Conservation (phyloP, 2,113 vertebrate species). For the Megaceryle torquata region DNA sequence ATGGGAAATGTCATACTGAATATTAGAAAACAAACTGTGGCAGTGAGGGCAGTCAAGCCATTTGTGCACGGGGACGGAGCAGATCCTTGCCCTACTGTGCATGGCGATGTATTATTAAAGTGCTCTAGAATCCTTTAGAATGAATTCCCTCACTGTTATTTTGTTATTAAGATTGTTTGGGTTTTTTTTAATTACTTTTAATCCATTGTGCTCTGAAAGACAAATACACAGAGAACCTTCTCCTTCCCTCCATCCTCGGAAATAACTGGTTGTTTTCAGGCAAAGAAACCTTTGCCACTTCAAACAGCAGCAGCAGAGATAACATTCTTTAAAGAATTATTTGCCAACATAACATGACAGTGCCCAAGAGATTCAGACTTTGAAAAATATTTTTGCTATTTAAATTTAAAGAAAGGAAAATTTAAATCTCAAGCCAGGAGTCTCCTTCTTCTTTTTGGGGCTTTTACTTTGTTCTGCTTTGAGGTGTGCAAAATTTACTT, state of each 20-base stretch:
- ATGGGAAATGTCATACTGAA: not conserved
- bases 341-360: not conserved
- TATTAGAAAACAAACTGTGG: constrained; percentile 28
- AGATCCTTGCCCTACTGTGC: not conserved
- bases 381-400: constrained; percentile 31
- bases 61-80: not conserved
- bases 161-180: not conserved
- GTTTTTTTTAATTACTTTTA: not conserved
- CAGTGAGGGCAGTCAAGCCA: not conserved
- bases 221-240: not conserved
- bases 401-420: not conserved
- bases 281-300: constrained; percentile 15
- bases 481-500: not conserved
- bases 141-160: not conserved
- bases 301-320: constrained; percentile 3
- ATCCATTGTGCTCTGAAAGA: not conserved
- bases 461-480: not conserved
- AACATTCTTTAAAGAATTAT: constrained; percentile 11
- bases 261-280: not conserved
- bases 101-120: not conserved
- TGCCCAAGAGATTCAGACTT: constrained; percentile 2
- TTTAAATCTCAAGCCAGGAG: not conserved
- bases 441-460: not conserved
- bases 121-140: not conserved
- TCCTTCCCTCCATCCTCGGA: not conserved